These are phyloP conservation scores for Psylliodes chrysocephalus DNA, from an alignment of 2,888 invertebrate genomes.

Conservation along the genomic window DNA sequence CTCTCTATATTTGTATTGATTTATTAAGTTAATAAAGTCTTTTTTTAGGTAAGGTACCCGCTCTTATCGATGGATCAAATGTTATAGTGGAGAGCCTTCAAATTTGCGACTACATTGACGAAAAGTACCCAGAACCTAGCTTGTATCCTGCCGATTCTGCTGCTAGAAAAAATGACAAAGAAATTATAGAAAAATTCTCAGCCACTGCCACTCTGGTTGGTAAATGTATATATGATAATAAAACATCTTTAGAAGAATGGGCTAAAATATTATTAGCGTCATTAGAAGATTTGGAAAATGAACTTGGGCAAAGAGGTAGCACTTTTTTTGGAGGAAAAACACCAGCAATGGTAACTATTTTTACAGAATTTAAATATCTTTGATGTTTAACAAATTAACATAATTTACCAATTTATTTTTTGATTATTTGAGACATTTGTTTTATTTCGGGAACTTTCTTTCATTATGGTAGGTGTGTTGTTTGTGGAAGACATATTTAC, in stretches of 20 bases:
- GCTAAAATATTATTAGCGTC: slow-evolving; percentile 51
- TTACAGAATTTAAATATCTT: no score
- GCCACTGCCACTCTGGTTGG: slow-evolving; percentile 49
- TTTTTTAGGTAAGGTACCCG: slow-evolving; percentile 65
- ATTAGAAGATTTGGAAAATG: slow-evolving; percentile 57
- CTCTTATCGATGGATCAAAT: slow-evolving; percentile 63
- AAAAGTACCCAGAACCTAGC: slow-evolving; percentile 66
- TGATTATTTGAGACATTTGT: no score
- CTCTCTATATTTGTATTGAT: no score
- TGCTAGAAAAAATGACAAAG: slow-evolving; percentile 54
- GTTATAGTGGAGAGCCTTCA: slow-evolving; percentile 67
- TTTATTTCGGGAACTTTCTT: no score
- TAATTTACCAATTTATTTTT: no score
- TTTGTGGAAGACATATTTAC: no score
- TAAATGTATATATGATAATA: slow-evolving; percentile 48
- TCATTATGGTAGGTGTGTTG: no score
- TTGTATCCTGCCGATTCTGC: slow-evolving; percentile 65
- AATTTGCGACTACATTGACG: slow-evolving; percentile 68
- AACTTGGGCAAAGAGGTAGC: slow-evolving; percentile 51
- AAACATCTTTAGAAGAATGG: slow-evolving; percentile 55
- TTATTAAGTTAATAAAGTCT: background rate
- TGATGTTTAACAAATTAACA: no score
- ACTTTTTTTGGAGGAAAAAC: slow-evolving; percentile 56
- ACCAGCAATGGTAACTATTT: slow-evolving; percentile 55
- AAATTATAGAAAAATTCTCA: slow-evolving; percentile 55